phyloP scores from a whole-genome alignment of 2,797 vertebrate species.

The Sebastes steindachneri region DNA sequence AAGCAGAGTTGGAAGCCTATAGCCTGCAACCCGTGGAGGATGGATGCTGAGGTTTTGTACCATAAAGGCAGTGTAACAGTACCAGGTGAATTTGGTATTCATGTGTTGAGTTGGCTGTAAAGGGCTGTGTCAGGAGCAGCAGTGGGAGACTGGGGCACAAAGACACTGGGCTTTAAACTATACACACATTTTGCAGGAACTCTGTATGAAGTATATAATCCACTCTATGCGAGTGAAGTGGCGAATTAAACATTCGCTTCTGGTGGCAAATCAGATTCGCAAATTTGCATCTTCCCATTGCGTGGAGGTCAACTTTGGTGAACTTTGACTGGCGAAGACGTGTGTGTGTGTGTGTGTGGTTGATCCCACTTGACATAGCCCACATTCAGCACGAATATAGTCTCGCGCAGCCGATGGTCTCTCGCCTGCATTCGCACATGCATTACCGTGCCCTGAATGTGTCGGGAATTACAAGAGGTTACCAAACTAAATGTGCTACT shows the following conservation, averaged over 20 bases:
- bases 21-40: conserved; percentile 33
- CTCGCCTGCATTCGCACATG: not conserved
- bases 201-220: not conserved
- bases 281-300: too few relatives aligned
- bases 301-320: too few relatives aligned
- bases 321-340: too few relatives aligned
- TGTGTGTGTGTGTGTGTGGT: not conserved
- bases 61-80: not conserved
- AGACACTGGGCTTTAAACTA: not conserved
- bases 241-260: too few relatives aligned
- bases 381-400: not conserved
- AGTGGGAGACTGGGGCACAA: not conserved
- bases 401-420: not conserved
- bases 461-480: not conserved
- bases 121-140: not conserved
- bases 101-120: conserved; percentile 19
- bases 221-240: too few relatives aligned
- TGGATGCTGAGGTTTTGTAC: conserved; percentile 51
- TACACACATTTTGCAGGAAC: not conserved
- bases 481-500: not conserved
- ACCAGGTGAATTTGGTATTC: conserved; percentile 7
- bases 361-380: not conserved
- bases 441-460: not conserved
- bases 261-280: too few relatives aligned
- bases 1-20: conserved; percentile 1